Evolutionary conservation across 64 coral and sea anemone genomes (phyloP), one percentile per base, ranked within the genome.

Genomic region (Porites lutea): DNA sequence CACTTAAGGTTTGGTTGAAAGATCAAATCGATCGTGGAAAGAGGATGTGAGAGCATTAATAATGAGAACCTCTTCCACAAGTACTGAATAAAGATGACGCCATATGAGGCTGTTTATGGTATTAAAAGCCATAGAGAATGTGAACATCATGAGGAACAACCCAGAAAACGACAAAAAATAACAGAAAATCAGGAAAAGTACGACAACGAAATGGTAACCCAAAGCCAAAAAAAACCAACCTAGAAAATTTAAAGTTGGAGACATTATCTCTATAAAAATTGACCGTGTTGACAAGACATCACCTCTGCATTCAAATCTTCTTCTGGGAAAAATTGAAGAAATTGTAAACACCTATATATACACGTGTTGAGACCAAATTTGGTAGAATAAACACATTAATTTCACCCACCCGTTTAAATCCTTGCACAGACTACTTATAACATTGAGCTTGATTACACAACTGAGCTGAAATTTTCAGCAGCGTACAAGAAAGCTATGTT

Each of bases 271-370:
- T 4, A 76, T 76, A 16, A 76, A 76, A 76, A 76, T 43, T 5
- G 50, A 45, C 19, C 13, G 5, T 48, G 74, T 46, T 5, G 74
- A 76, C 74, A 76, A 76, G 19, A 48, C 74, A 20, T 48, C 44
- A 13, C 44, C 74, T 12, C 50, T 76, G 44, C 74, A 76, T 52
- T 52, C 74, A 76, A 76, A 76, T 76, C 23, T 45, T 15, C 74
- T 76, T 20, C 13, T 76, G 9, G 74, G 44, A 46, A 76, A 76
- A 15, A 43, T 76, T 76, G 2, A 45, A 22, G 6, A 76, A 76
- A 76, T 76, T 20, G 74, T 12, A 16, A 76, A 76, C 74, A 76
- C 11, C 74, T 76, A 76, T 37, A n/a, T n/a, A 37, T 43, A 22
- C 50, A 76, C 43, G 2, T 46, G 74, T 76, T 76, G 37, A 47